Conservation (phyloP, 2,888 invertebrate genomes). For the Chymomyza fuscimana region DNA sequence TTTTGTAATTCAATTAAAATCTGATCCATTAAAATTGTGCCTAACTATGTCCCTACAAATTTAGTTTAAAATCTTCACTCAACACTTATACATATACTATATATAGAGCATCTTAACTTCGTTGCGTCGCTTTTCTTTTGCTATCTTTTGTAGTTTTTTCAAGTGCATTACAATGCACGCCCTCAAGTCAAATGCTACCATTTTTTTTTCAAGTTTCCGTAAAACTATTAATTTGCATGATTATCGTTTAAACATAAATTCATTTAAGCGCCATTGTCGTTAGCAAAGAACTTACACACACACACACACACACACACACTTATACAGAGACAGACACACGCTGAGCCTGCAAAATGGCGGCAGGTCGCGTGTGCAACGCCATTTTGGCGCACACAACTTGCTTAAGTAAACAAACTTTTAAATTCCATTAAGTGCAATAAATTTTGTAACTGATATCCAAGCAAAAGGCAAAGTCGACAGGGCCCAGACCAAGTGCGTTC, state of each 20-base stretch:
- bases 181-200: slow-evolving; percentile 24
- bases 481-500: slow-evolving; percentile 5
- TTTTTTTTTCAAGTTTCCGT: slow-evolving; percentile 28
- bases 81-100: not conserved
- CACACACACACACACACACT: slow-evolving; percentile 10
- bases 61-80: not conserved
- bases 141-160: slow-evolving; percentile 15
- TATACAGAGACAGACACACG: not conserved
- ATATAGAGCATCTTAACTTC: not conserved
- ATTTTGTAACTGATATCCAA: slow-evolving; percentile 74
- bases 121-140: not conserved
- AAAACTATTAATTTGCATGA: slow-evolving; percentile 75
- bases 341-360: slow-evolving; percentile 11
- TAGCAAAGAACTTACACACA: slow-evolving; percentile 30
- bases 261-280: slow-evolving; percentile 59
- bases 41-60: too few relatives aligned
- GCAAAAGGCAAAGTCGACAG: slow-evolving; percentile 27
- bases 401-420: slow-evolving; percentile 75
- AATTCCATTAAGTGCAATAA: slow-evolving; percentile 78
- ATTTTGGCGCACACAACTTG: slow-evolving; percentile 29
- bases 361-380: slow-evolving; percentile 19
- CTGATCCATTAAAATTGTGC: too few relatives aligned
- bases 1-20: too few relatives aligned
- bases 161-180: slow-evolving; percentile 28
- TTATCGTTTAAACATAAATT: slow-evolving; percentile 75